Base-by-base conservation (phyloP, 2,888 invertebrate genomes). In the Silvanus unidentatus region DNA sequence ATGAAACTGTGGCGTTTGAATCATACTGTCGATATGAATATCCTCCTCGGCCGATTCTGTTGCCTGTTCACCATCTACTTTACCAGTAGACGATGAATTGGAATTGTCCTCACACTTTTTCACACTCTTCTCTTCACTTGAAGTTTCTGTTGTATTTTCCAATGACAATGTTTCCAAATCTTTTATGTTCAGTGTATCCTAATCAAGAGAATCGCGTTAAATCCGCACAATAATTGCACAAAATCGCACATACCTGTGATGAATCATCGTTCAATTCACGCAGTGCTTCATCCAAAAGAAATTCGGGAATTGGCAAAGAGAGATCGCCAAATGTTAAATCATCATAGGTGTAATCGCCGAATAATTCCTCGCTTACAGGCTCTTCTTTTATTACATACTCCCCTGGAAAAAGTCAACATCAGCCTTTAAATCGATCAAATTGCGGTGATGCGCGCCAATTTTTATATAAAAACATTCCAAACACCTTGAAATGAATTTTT, bases 221-320 rank as follows among this genome's bases (percentile, higher is more conserved):
- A n/a, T n/a, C n/a, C n/a, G 11, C 11, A 16, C 14, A 2, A 8
- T 40, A 12, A n/a, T 12, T 10, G 10, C 4, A 11, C n/a, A 39
- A 48, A 35, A 29, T 30, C 16, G 5, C 5, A 16, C 13, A 57
- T 65, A 76, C 77, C 72, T 76, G 72, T 55, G 71, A 67, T 52
- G 72, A 66, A 62, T 73, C 75, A 64, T 82, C 82, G 60, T 85
- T 82, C 58, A 86, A 77, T 56, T 82, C 85, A 64, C 83, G 81
- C 4, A 86, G 75, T 30, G 85, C 84, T 67, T 86, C 85, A 66
- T 86, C 86, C 39, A 86, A 77, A 39, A 84, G 78, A 62, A 82
- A 82, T 62, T 82, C 77, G 54, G 77, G 73, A 42, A 77, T 64
- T 49, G 76, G 75, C 48, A 77, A 65, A 27, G 75, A 59, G 30